Base-by-base conservation (phyloP, 1,140 invertebrate species). In the Trichonephila inaurata region DNA sequence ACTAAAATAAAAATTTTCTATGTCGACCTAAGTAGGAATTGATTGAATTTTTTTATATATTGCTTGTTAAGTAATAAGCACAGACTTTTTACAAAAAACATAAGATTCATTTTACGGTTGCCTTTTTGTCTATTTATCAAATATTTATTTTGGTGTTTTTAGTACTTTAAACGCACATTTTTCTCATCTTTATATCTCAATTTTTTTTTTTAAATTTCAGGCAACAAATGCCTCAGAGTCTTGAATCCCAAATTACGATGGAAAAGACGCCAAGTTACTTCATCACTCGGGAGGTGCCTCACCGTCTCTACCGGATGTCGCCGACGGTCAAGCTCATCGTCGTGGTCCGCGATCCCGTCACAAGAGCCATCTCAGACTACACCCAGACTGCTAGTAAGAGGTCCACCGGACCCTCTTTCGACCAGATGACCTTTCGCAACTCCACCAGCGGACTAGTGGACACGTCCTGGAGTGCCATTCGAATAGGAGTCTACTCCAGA, bases 201-300 rank as follows among this genome's bases (percentile, higher is more conserved):
- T 10, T 0, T 51, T 51, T 51, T 40, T 93, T 82, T 94, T n/a
- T n/a, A n/a, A 94, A 94, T 95, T 96, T 64, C 95, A 98, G 97
- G 94, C 96, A 97, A 40, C 97, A 97, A 95, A 99, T 99, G 98
- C 98, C 98, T 2, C 96, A 97, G 40, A 98, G 98, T 4, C 96
- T 98, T 33, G 97, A 97, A 94, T 97, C 97, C 0, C 98, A 99
- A 95, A 96, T 99, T 21, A 99, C 98, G 2, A 98, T 99, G 96
- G 98, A 99, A 95, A 99, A 99, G 95, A 98, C 98, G 0, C 98
- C 98, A 0, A 98, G 98, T 64, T 99, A 99, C 95, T 99, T 99
- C 96, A 97, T 99, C 62, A 99, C 98, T 2, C 97, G 97, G 94
- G 98, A 98, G 94, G 98, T 98, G 4, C 98, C 98, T 0, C 96